phyloP scores from a whole-genome alignment of 2,113 vertebrate genomes.

The Psephotus haematonotus region DNA sequence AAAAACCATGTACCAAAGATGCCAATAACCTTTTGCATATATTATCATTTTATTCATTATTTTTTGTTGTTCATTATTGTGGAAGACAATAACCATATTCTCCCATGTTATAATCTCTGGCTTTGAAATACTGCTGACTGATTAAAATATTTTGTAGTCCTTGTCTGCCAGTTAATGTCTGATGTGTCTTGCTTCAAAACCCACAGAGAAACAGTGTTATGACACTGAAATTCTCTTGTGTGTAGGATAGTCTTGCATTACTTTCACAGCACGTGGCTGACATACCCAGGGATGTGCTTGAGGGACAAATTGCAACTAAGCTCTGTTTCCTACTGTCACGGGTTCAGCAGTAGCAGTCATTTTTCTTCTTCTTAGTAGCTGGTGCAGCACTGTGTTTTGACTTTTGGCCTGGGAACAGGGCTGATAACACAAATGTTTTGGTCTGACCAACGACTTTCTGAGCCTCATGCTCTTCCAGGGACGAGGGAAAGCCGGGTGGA shows the following conservation, averaged over 20 bases:
- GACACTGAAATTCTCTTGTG: neutral
- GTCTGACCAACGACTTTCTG: too few species aligned
- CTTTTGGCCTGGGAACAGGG: too few species aligned
- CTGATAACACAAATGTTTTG: too few species aligned
- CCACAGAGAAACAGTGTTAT: neutral
- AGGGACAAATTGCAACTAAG: neutral
- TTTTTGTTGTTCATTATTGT: neutral
- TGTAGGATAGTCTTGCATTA: neutral
- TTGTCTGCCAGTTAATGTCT: neutral
- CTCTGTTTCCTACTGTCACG: neutral
- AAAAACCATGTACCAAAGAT: neutral
- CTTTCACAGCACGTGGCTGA: neutral
- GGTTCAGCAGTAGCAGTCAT: too few species aligned
- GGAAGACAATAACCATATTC: neutral
- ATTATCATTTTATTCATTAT: neutral
- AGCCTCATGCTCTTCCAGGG: too few species aligned
- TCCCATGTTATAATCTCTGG: neutral
- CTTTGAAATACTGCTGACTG: neutral
- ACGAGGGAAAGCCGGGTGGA: too few species aligned
- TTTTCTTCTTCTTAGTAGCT: too few species aligned
- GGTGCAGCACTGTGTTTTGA: too few species aligned
- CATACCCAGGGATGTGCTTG: neutral
- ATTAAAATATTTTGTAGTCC: neutral
- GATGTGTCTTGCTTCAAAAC: neutral
- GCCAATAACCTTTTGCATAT: neutral